Percentiles rank a stretch among this genome's conserved stretches.
Evolutionary conservation across 1,140 invertebrate genomes (phyloP).

Genomic region (Thaumetopoea pityocampa): DNA sequence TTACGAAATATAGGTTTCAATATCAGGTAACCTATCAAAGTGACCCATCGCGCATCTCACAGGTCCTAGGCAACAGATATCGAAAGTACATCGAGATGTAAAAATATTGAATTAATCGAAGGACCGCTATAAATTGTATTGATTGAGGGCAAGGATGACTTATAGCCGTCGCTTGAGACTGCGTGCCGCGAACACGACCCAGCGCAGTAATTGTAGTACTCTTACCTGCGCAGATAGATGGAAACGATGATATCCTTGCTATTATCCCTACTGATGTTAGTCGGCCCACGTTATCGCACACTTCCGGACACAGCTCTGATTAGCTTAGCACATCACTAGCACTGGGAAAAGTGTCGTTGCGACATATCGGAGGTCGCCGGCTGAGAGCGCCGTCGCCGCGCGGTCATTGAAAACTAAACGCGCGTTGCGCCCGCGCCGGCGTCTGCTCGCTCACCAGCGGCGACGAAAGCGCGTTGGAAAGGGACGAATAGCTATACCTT

Average conservation of each 20-base stretch:
- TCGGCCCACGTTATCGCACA: conserved; percentile 16
- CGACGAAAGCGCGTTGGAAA: conserved; percentile 61
- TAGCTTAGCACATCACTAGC: conserved; percentile 55
- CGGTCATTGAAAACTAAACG: conserved; percentile 65
- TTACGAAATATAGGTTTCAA: too few relatives aligned
- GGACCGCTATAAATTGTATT: conserved; percentile 52
- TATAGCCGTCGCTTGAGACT: conserved; percentile 23
- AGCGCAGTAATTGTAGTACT: conserved; percentile 24
- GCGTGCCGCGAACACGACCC: conserved; percentile 17
- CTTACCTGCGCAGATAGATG: conserved; percentile 28
- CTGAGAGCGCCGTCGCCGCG: conserved; percentile 56
- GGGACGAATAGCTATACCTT: conserved; percentile 63
- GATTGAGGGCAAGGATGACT: conserved; percentile 67
- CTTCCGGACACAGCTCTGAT: conserved; percentile 29
- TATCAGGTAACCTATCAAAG: too few relatives aligned
- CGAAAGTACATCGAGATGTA: too few relatives aligned
- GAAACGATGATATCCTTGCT: conserved; percentile 28
- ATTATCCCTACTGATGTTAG: conserved; percentile 16
- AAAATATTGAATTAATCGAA: conserved; percentile 48
- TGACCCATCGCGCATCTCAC: too few relatives aligned
- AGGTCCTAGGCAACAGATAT: too few relatives aligned
- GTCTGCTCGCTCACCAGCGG: conserved; percentile 2
- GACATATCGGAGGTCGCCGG: conserved; percentile 51
- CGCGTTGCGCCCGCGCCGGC: conserved; percentile 22
- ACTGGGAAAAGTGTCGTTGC: conserved; percentile 49